phyloP scores from a whole-genome alignment of 2,888 invertebrate species.

The Caenorhabditis macrosperma region DNA sequence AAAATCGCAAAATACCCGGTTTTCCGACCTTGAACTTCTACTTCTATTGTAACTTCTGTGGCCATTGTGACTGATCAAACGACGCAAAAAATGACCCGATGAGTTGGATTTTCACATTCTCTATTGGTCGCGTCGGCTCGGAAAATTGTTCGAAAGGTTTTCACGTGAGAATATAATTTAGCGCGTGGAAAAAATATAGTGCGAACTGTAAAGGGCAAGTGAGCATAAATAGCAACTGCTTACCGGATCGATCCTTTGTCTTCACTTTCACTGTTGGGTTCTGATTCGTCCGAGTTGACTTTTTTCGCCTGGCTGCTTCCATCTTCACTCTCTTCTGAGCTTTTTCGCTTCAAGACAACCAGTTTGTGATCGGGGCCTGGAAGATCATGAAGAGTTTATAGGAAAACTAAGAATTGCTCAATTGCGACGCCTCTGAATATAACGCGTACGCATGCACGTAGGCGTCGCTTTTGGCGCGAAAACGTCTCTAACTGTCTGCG shows the following conservation, averaged over 20 bases:
- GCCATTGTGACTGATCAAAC: not conserved
- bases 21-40: not conserved
- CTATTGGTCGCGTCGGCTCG: too few species aligned
- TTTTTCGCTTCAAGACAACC: conserved; percentile 44
- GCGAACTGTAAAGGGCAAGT: not conserved
- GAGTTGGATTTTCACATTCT: too few species aligned
- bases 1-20: not conserved
- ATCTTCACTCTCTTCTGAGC: conserved; percentile 4
- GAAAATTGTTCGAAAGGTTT: too few species aligned
- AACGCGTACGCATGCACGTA: too few species aligned
- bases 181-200: too few species aligned
- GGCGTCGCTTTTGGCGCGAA: too few species aligned
- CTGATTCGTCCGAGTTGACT: conserved; percentile 11
- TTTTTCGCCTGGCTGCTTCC: conserved; percentile 30
- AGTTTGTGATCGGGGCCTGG: conserved; percentile 11
- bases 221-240: not conserved
- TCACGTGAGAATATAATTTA: not conserved
- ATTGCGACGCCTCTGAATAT: too few species aligned
- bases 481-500: too few species aligned
- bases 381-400: not conserved
- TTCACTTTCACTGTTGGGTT: conserved; percentile 16
- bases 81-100: too few species aligned
- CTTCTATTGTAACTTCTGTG: conserved; percentile 1
- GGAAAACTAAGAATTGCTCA: too few species aligned
- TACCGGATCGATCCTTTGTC: conserved; percentile 40